These are phyloP conservation scores for Brachionichthys hirsutus DNA, from an alignment of 2,113 vertebrate genomes.

Conservation along the genomic window DNA sequence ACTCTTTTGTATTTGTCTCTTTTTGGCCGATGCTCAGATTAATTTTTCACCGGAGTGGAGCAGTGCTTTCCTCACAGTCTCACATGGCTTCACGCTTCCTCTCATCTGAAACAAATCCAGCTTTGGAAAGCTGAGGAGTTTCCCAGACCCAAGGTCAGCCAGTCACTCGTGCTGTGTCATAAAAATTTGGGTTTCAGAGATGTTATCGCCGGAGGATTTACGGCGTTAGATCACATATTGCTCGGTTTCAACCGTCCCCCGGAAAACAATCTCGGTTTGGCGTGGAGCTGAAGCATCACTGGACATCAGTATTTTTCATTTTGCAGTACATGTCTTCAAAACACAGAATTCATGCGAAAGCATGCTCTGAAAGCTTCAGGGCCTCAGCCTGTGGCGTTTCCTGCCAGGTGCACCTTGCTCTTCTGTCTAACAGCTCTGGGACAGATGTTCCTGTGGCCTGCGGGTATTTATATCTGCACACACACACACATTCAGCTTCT, in stretches of 20 bases:
- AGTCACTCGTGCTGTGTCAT: constrained; percentile 16
- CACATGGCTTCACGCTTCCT: constrained; percentile 48
- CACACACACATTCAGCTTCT: neutral
- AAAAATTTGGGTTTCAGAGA: constrained; percentile 43
- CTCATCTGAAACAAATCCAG: constrained; percentile 54
- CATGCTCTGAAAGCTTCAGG: constrained; percentile 11
- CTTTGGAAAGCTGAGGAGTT: constrained; percentile 25
- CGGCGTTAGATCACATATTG: constrained; percentile 22
- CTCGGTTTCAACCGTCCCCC: neutral
- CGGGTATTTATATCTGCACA: constrained; percentile 11
- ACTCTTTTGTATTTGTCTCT: constrained; percentile 12
- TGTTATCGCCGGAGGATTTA: constrained; percentile 39
- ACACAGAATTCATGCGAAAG: constrained; percentile 2
- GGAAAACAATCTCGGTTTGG: constrained; percentile 22
- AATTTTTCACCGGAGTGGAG: constrained; percentile 26
- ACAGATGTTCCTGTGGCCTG: constrained; percentile 29
- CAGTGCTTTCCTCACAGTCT: constrained; percentile 18
- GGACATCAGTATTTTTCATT: constrained; percentile 10
- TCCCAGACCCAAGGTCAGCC: constrained; percentile 33
- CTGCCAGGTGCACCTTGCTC: constrained; percentile 24
- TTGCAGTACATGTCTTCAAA: constrained; percentile 9
- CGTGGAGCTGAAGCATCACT: constrained; percentile 19
- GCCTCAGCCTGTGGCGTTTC: neutral
- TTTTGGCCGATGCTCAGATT: constrained; percentile 9
- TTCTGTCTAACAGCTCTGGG: constrained; percentile 1